phyloP scores from a whole-genome alignment of 2,113 vertebrate genomes.

The Gopherus flavomarginatus region DNA sequence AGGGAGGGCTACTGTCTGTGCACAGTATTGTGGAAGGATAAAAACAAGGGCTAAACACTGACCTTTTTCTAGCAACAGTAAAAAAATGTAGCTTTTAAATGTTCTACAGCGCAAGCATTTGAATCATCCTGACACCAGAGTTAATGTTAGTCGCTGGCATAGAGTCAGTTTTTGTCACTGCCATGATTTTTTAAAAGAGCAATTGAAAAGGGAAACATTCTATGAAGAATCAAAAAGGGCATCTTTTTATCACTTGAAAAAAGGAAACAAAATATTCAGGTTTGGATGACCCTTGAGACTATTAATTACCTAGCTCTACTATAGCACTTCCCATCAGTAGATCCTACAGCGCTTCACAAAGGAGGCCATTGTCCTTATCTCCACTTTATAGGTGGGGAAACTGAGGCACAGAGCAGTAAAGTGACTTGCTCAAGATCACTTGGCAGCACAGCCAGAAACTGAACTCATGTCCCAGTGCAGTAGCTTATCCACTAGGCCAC shows the following conservation, averaged over 20 bases:
- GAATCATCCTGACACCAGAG: background rate
- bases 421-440: background rate
- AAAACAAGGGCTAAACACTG: background rate
- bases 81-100: background rate
- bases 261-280: background rate
- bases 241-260: background rate
- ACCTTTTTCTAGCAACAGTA: background rate
- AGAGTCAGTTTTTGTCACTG: background rate
- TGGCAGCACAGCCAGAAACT: background rate
- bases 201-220: background rate
- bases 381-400: conserved; percentile 3
- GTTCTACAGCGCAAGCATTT: fast-evolving
- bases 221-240: background rate
- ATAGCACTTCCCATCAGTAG: background rate
- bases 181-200: background rate
- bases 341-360: background rate
- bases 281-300: background rate
- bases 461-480: background rate
- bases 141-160: background rate
- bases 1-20: background rate
- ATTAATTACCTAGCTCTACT: background rate
- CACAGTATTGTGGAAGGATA: background rate
- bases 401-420: background rate
- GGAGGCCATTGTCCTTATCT: background rate
- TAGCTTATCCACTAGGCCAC: background rate